phyloP scores from a whole-genome alignment of 2,888 invertebrate species.

The Parnassius mnemosyne region DNA sequence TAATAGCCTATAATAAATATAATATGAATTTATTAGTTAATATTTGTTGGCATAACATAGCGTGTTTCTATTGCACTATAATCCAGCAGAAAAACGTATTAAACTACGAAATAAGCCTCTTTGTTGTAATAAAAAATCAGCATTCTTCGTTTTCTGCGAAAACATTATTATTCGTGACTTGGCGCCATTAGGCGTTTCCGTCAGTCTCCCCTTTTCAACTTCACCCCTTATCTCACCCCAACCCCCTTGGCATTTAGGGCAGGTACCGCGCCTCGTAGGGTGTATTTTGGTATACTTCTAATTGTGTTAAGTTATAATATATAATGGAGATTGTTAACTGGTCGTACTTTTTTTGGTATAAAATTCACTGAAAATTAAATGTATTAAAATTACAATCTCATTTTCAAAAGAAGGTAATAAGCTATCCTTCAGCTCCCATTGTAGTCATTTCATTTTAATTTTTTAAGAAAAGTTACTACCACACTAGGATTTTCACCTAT shows the following conservation, averaged over 20 bases:
- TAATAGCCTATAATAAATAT: no score
- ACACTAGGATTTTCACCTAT: no score
- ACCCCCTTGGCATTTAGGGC: conserved; percentile 51
- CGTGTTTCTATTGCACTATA: neutral
- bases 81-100: conserved; percentile 16
- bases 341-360: neutral
- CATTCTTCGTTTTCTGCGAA: conserved; percentile 19
- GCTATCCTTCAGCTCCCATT: no score
- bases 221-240: conserved; percentile 39
- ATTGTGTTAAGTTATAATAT: neutral
- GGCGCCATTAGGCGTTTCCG: conserved; percentile 68
- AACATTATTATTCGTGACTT: conserved; percentile 65
- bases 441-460: no score
- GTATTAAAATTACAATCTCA: no score
- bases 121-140: conserved; percentile 25
- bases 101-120: conserved; percentile 30
- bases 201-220: conserved; percentile 40
- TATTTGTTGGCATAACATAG: conserved; percentile 6
- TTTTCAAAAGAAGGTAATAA: no score
- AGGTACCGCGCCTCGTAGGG: conserved; percentile 40
- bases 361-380: no score
- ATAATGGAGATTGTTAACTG: neutral
- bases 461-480: no score
- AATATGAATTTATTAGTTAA: no score
- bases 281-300: conserved; percentile 33